A percentile compares a stretch with the other conserved stretches of the same genome.
phyloP scores from a whole-genome alignment of 2,888 invertebrate genomes.

The Latrodectus hesperus region DNA sequence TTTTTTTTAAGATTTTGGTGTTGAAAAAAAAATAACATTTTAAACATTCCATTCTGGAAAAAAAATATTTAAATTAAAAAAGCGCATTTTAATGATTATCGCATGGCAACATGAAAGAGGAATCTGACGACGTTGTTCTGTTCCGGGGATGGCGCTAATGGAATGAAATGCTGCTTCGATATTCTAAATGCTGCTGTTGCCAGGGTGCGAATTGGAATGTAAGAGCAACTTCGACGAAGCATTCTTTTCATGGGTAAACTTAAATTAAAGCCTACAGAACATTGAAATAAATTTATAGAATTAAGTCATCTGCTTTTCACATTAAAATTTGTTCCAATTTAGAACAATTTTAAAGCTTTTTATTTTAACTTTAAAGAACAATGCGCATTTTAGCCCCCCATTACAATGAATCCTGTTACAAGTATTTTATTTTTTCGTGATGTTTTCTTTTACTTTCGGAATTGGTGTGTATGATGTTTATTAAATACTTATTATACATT shows the following conservation, averaged over 20 bases:
- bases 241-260: constrained; percentile 27
- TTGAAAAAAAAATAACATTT: constrained; percentile 27
- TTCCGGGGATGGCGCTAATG: constrained; percentile 9
- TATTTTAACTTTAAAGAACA: no score
- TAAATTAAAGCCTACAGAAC: no score
- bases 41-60: constrained; percentile 22
- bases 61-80: constrained; percentile 26
- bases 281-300: no score
- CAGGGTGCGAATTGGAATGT: constrained; percentile 31
- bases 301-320: no score
- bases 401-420: no score
- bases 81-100: constrained; percentile 45
- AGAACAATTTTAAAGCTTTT: no score
- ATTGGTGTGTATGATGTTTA: no score
- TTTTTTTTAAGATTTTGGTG: not conserved
- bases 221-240: not conserved
- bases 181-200: constrained; percentile 24
- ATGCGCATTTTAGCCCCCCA: no score
- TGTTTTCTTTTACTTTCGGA: no score
- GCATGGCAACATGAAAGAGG: constrained; percentile 43
- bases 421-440: no score
- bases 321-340: no score
- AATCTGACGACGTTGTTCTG: constrained; percentile 6
- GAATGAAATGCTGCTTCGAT: constrained; percentile 21
- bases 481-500: no score